Evolutionary conservation across 2,797 vertebrate genomes (phyloP).

Genomic region (Rhabdomys pumilio): DNA sequence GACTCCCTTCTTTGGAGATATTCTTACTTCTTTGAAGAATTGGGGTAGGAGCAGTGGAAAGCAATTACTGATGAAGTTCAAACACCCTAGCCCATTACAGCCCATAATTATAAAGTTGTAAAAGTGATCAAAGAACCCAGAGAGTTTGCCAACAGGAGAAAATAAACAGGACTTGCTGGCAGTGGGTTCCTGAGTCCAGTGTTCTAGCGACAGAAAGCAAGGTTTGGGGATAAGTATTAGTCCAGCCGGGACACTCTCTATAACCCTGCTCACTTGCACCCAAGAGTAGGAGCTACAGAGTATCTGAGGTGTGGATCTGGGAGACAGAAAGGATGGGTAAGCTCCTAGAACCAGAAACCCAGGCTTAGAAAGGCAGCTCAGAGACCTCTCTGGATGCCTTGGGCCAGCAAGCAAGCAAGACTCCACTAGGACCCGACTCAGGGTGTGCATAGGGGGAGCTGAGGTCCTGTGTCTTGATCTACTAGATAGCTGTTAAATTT

Average conservation of each 20-base stretch:
- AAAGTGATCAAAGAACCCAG: conserved; percentile 83
- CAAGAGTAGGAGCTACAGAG: not conserved
- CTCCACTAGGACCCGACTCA: not conserved
- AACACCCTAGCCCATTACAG: conserved; percentile 82
- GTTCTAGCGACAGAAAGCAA: conserved; percentile 73
- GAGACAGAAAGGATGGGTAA: not conserved
- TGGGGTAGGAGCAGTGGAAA: conserved; percentile 81
- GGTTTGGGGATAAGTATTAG: not conserved
- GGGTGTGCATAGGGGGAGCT: not conserved
- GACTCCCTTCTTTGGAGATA: conserved; percentile 64
- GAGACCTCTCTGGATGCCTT: not conserved
- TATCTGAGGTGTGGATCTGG: not conserved
- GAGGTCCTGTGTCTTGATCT: not conserved
- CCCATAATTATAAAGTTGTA: conserved; percentile 85
- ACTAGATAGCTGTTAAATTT: not conserved
- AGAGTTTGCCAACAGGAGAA: conserved; percentile 70
- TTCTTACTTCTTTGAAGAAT: conserved; percentile 77
- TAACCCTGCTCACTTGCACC: not conserved
- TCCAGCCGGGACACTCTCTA: not conserved
- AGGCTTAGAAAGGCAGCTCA: not conserved
- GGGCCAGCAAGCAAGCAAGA: not conserved
- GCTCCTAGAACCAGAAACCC: not conserved
- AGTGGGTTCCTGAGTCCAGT: conserved; percentile 63
- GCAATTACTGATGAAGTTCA: conserved; percentile 80
- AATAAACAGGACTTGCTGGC: conserved; percentile 83